Evolutionary conservation across 2,888 invertebrate genomes (phyloP), one percentile per base, ranked within the genome.

Genomic region (Drosophila heteroneura): DNA sequence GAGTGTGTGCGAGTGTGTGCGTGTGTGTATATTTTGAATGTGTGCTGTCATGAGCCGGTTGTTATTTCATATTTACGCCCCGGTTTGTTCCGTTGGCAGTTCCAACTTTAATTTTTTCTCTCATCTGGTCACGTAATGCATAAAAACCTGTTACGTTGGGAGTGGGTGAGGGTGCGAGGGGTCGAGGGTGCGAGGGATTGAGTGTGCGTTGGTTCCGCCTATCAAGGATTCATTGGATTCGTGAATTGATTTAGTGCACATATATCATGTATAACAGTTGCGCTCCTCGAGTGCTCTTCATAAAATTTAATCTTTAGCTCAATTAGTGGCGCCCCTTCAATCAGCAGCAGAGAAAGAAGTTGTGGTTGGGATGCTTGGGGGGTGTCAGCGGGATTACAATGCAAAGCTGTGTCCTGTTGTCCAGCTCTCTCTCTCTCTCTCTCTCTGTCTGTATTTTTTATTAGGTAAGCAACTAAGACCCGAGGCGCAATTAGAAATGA

Each of bases 61-160:
- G 76, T 76, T 77, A 65, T 73, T 66, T 73, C 64, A 66, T 74
- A 74, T 76, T 70, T 66, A 74, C 65, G 62, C 51, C 32, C 53
- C 28, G 62, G 72, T 67, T 82, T 80, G 75, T 74, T 75, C 63
- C 65, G 69, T 41, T 58, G 78, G 61, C 68, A 70, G 60, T 72
- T 44, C 47, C 64, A 63, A 70, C 76, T 84, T 66, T 41, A 5
- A 12, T 41, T n/a, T 14, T 47, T 26, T 47, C 16, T 76, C 78
- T 71, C 74, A 79, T 74, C 72, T 74, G 85, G 86, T 88, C 87
- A 87, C 88, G 87, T 88, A 88, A 83, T 68, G 85, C 81, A 86
- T 87, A 83, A 88, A 88, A 87, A 86, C 88, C 86, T 87, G 86
- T 85, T 85, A 85, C 83, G 56, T 30, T 10, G 4, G 28, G 19